phyloP scores from a whole-genome alignment of 1,140 invertebrate genomes.

The Pollicipes pollicipes region DNA sequence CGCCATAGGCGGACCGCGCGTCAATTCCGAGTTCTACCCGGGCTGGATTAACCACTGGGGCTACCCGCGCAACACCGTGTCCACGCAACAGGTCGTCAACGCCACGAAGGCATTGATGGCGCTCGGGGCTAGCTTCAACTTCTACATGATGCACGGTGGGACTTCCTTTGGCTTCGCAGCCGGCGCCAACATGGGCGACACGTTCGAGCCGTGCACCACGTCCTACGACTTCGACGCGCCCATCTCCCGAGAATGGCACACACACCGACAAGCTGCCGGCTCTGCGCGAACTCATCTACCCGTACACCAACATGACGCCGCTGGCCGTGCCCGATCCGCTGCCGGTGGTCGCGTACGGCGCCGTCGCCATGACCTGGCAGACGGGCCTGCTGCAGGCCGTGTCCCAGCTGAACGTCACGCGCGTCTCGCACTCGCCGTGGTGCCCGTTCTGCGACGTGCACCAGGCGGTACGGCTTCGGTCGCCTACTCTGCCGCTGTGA shows the following conservation, averaged over 20 bases:
- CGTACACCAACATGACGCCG: too few relatives aligned
- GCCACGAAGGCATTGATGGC: background rate
- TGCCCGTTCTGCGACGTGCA: constrained; percentile 42
- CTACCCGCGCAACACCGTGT: constrained; percentile 17
- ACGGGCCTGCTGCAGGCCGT: constrained; percentile 22
- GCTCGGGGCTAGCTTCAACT: constrained; percentile 15
- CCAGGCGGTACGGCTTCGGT: constrained; percentile 44
- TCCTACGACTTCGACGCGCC: constrained; percentile 78
- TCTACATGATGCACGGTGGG: constrained; percentile 40
- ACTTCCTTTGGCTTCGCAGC: constrained; percentile 52
- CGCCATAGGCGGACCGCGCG: constrained; percentile 22
- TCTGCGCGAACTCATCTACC: constrained; percentile 22
- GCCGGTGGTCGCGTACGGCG: constrained; percentile 36
- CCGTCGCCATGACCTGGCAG: constrained; percentile 31
- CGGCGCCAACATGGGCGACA: constrained; percentile 24
- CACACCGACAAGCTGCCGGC: constrained; percentile 34
- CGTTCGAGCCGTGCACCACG: constrained; percentile 43
- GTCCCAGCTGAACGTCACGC: constrained; percentile 16
- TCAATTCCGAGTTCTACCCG: constrained; percentile 27
- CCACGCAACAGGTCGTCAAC: constrained; percentile 12
- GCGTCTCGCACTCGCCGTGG: constrained; percentile 25
- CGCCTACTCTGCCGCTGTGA: constrained; percentile 46
- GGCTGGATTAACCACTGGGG: constrained; percentile 27
- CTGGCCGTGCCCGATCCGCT: background rate
- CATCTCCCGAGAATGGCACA: constrained; percentile 59